Base-by-base conservation (phyloP, 2,797 vertebrate genomes). In the Muscicapa comitata region DNA sequence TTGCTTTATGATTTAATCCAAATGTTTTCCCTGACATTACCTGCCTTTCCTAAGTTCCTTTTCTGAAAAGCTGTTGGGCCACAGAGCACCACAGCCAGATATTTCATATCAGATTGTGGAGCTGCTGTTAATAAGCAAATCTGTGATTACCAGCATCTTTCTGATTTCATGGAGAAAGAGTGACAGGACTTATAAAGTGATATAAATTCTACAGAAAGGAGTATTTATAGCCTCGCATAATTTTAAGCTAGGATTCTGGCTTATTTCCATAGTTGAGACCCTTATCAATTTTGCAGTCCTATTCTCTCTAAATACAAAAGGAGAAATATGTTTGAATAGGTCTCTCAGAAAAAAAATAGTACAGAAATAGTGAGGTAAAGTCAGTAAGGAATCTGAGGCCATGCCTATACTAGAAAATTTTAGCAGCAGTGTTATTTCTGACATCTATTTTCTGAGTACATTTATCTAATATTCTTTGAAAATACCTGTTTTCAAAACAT, bases 401-500 rank as follows among this genome's bases (percentile, higher is more conserved):
- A 37, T 4, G 2, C 17, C 8, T 86, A 18, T 7, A 45, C 14
- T 10, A 57, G 19, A 25, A 72, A 61, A 20, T 40, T 94, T 87
- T 79, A 87, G 42, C 16, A 67, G 16, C 4, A 78, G 3, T 12
- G 28, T 71, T 72, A 61, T 28, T 61, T 18, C 7, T 84, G 31
- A 6, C 26, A 54, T 38, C 4, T 77, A 13, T 62, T 84, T 84
- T 74, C 67, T 73, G 26, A 68, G 7, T 42, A 13, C 42, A 47
- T 51, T 7, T 65, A 38, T 77, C 79, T 73, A 50, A 55, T 66
- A 72, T 54, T 63, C 2, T 47, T 54, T 81, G 40, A 84, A 93
- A 73, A 82, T 42, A 57, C 6, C 23, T 79, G 1, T 62, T 16
- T 62, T 40, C 20, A 61, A 55, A 75, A 20, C 0, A 0, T 68